Conservation (phyloP, 1,140 invertebrate genomes). For the Drosophila arizonae region DNA sequence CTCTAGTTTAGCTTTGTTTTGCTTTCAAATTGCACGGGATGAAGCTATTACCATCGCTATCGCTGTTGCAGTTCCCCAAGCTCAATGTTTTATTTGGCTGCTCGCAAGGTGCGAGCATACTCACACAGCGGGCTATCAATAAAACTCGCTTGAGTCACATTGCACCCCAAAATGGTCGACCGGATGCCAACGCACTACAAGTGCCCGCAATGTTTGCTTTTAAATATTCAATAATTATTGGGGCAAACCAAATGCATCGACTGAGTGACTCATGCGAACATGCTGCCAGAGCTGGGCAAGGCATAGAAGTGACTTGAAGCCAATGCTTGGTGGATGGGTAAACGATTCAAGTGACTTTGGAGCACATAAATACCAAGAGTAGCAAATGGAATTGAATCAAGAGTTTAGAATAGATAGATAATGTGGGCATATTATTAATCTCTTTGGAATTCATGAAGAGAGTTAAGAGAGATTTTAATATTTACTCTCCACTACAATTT, state of each 20-base stretch:
- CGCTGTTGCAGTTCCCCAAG: not conserved
- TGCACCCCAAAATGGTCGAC: slow-evolving; percentile 18
- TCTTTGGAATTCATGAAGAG: too few relatives aligned
- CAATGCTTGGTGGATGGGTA: not conserved
- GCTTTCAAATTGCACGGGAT: not conserved
- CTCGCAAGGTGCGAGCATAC: slow-evolving; percentile 4
- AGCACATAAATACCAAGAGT: not conserved
- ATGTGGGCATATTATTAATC: too few relatives aligned
- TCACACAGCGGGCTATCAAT: not conserved
- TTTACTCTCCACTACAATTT: too few relatives aligned
- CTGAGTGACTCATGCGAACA: slow-evolving; percentile 6
- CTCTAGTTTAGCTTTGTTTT: slow-evolving; percentile 7
- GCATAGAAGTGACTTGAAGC: not conserved
- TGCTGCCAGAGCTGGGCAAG: not conserved
- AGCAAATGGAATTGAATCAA: too few relatives aligned
- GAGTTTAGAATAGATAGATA: too few relatives aligned
- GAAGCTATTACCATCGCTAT: not conserved
- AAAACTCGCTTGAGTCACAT: not conserved
- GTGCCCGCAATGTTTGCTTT: slow-evolving; percentile 22
- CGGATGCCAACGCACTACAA: slow-evolving; percentile 13
- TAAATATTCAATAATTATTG: slow-evolving; percentile 27
- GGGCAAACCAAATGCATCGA: not conserved
- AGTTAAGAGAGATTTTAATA: too few relatives aligned
- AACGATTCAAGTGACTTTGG: not conserved
- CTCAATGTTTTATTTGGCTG: not conserved